Evolutionary conservation across 2,113 vertebrate genomes (phyloP), one percentile per base, ranked within the genome.

Genomic region (Urocynchramus pylzowi): DNA sequence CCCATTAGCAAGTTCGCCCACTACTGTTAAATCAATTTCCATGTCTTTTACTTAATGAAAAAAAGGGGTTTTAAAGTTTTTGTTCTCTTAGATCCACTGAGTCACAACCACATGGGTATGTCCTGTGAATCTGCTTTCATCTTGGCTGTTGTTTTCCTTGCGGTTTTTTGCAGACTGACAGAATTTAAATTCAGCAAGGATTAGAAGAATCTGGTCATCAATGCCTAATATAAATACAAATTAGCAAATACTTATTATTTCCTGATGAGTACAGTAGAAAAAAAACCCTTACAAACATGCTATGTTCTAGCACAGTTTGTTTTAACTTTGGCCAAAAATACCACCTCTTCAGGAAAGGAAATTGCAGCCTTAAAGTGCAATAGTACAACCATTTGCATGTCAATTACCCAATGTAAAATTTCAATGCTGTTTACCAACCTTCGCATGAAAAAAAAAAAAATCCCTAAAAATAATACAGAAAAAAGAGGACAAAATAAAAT

Each of bases 31-130:
- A 90, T 73, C 56, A 61, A 89, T 89, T 95, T 89, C 78, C 71
- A 74, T 7, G 65, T 90, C 67, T 87, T 96, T 78, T 53, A 82
- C 56, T 85, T 67, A 79, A 64, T 24, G 3, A 61, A 90, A 82
- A 94, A 96, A 50, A 15, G 7, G 11, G 11, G 13, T 11, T 74
- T 57, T 35, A 0, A 2, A 4, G 7, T 19, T 73, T 85, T 94
- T 86, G 39, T 68, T 83, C 85, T 77, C 47, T 69, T 54, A 11
- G 61, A 89, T 75, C 22, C 82, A 90, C 56, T 91, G 90, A 95
- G 86, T 95, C 95, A 96, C 87, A 96, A 74, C 44, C 78, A 95
- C 83, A 77, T 19, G 87, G 84, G 14, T 80, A 94, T 35, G 64
- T 89, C 65, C 84, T 84, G 49, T 35, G 64, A 95, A 93, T 70